These are phyloP conservation scores for Oreochromis tanganicae DNA, from an alignment of 2,113 vertebrate species.

Conservation along the genomic window DNA sequence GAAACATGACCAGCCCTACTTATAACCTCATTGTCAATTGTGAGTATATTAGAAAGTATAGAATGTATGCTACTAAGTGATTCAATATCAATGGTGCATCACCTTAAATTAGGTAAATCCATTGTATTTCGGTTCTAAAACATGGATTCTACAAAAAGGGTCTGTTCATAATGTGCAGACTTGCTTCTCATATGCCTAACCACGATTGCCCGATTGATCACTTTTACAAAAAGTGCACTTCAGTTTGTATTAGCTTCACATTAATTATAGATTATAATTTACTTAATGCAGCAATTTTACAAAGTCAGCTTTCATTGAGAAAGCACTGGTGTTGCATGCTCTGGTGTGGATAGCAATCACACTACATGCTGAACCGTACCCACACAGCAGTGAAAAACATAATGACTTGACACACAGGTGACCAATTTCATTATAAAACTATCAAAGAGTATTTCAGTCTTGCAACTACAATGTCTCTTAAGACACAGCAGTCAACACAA, in stretches of 20 bases:
- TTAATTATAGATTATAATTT: not conserved
- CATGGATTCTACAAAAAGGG: not conserved
- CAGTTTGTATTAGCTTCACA: not conserved
- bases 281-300: not conserved
- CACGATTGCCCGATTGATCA: not conserved
- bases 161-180: not conserved
- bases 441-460: not conserved
- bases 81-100: not conserved
- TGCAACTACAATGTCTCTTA: not conserved
- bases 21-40: constrained; percentile 37
- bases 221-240: not conserved
- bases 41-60: not conserved
- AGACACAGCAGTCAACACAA: not conserved
- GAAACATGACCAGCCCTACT: constrained; percentile 25
- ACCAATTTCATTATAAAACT: not conserved
- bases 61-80: not conserved
- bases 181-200: not conserved
- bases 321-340: not conserved
- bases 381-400: not conserved
- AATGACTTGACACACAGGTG: not conserved
- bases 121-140: not conserved
- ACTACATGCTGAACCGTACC: rapidly evolving
- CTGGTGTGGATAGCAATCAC: not conserved
- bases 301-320: not conserved
- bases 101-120: not conserved